Base-by-base conservation (phyloP, 1,140 invertebrate species). In the Tetramorium alpestre region DNA sequence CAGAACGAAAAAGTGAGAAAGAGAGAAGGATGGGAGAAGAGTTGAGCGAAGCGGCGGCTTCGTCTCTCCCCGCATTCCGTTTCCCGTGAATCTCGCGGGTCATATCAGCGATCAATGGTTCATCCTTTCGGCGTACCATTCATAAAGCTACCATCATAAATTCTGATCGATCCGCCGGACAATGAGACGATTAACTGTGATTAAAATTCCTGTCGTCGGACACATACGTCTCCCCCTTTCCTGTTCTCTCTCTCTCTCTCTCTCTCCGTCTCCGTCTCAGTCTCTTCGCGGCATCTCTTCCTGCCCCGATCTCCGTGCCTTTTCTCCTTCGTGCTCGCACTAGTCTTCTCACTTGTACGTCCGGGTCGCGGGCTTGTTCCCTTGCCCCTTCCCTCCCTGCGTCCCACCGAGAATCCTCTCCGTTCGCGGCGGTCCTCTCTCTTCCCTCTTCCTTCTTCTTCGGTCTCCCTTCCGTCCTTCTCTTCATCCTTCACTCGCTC, bases 171-270 rank as follows among this genome's bases (percentile, higher is more conserved):
- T 47, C 33, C 18, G 18, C 22, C 13, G 8, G 7, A 58, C 51
- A 56, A 75, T 75, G 41, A 25, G 64, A 16, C 67, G 41, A 86
- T 86, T 80, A 88, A 72, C 49, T 28, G 22, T 70, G 58, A 86
- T 88, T 70, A 82, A 76, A 56, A 38, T 38, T 76, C n/a, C 28
- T 44, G 54, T 76, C n/a, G 38, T 8, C 18, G 22, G 47, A 54
- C 60, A 64, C 11, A 22, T 11, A 6, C 22, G 7, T 13, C 25
- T 33, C 60, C n/a, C 58, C 38, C 44, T 38, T n/a, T 77, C 16
- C 13, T 41, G 7, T 11, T 77, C 22, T 33, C 25, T 67, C 6
- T 18, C 16, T 33, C 10, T n/a, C 25, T 67, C 6, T 25, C 16
- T 33, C 10, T n/a, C 5, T 54, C 44, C 3, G 33, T 33, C 33